These are phyloP conservation scores for Tetropium fuscum DNA, from an alignment of 2,888 invertebrate species.

Conservation along the genomic window DNA sequence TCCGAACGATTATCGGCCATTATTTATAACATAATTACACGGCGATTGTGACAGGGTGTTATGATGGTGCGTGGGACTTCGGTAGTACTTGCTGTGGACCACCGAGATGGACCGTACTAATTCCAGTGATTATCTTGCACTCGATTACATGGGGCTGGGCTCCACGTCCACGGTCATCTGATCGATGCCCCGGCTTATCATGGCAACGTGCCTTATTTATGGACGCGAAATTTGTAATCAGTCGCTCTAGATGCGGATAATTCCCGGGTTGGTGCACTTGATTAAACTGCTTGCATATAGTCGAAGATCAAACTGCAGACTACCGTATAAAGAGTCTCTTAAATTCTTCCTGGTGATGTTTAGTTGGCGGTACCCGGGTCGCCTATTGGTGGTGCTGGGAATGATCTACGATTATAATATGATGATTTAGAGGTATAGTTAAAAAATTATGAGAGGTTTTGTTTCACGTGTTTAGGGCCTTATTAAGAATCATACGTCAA, in stretches of 20 bases:
- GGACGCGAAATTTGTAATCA: neutral
- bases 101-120: constrained; percentile 70
- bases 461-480: too few relatives aligned
- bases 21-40: constrained; percentile 68
- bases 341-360: too few relatives aligned
- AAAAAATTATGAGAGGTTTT: too few relatives aligned
- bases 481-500: too few relatives aligned
- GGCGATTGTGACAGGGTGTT: constrained; percentile 65
- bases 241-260: constrained; percentile 1
- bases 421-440: too few relatives aligned
- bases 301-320: too few relatives aligned
- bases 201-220: constrained; percentile 35
- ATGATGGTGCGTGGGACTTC: constrained; percentile 63
- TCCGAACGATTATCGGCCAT: constrained; percentile 63
- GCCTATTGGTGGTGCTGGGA: too few relatives aligned
- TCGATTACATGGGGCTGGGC: constrained; percentile 58
- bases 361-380: too few relatives aligned
- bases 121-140: constrained; percentile 70
- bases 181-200: constrained; percentile 55
- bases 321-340: too few relatives aligned
- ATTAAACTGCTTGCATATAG: neutral
- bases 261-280: neutral
- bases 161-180: constrained; percentile 45
- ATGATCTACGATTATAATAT: too few relatives aligned
- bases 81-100: constrained; percentile 65